Conservation (phyloP, 2,797 vertebrate species). For the Thunnus albacares region DNA sequence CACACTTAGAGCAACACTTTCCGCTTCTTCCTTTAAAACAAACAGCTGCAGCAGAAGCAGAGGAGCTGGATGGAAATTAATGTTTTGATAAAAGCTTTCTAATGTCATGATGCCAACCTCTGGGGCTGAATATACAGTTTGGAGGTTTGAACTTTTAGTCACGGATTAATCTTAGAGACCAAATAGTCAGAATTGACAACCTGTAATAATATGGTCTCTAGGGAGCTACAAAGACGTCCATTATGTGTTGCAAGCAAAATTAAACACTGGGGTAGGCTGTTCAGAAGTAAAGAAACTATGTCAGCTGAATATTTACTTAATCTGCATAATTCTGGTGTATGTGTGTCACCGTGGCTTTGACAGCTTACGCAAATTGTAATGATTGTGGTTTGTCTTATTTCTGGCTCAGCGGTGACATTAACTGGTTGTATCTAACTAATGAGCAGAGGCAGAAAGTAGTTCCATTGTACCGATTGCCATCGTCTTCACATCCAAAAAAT, state of each 20-base stretch:
- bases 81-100: conserved; percentile 21
- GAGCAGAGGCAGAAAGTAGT: no score
- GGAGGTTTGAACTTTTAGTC: conserved; percentile 16
- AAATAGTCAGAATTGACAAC: background rate
- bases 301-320: no score
- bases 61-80: conserved; percentile 10
- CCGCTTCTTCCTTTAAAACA: conserved; percentile 52
- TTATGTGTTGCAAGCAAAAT: background rate
- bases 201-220: background rate
- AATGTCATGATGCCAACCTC: conserved; percentile 4
- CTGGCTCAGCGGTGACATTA: background rate
- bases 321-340: background rate
- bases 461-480: no score
- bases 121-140: background rate
- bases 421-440: no score
- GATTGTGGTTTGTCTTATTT: background rate
- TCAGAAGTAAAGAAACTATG: background rate
- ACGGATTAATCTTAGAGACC: no score
- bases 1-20: conserved; percentile 43
- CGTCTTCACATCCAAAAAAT: no score
- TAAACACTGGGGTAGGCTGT: no score
- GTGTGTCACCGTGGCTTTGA: background rate
- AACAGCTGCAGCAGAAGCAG: conserved; percentile 43
- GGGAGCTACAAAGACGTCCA: background rate
- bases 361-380: background rate